These are phyloP conservation scores for Heliconius himera DNA, from an alignment of 1,140 invertebrate species.

Conservation along the genomic window DNA sequence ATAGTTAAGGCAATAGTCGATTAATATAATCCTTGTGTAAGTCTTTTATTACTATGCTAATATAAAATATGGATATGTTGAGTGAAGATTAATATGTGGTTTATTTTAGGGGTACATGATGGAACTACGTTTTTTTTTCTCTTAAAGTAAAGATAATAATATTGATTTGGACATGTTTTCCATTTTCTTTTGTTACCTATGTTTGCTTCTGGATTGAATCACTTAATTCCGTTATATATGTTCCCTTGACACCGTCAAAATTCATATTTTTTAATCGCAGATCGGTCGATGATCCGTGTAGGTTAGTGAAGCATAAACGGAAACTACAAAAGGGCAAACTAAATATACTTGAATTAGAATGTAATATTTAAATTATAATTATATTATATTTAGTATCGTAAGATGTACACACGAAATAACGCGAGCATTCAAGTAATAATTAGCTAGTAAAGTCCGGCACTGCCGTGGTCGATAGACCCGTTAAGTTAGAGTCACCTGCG, in stretches of 20 bases:
- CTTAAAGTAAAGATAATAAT: too few species aligned
- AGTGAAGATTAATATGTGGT: too few species aligned
- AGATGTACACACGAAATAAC: constrained; percentile 10
- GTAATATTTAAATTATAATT: background rate
- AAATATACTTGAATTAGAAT: background rate
- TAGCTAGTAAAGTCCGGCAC: constrained; percentile 3
- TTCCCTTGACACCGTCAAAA: background rate
- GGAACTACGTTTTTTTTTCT: background rate
- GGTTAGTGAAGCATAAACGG: background rate
- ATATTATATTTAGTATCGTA: background rate
- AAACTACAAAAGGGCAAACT: constrained; percentile 12
- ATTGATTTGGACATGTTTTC: too few species aligned
- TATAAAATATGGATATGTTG: too few species aligned
- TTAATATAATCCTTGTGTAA: too few species aligned
- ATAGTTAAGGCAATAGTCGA: background rate
- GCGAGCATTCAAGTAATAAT: constrained; percentile 15
- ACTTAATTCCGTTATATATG: background rate
- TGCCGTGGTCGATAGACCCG: constrained; percentile 1
- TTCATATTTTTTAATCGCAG: background rate
- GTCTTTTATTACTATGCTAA: too few species aligned
- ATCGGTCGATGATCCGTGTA: background rate
- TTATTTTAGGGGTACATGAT: background rate
- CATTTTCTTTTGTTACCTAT: too few species aligned
- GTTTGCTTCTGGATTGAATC: background rate
- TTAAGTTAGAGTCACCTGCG: constrained; percentile 3